Percentiles rank a stretch among this genome's conserved stretches.
These are phyloP conservation scores for Drosophila virilis DNA, from an alignment of 1,140 invertebrate species.

Conservation along the genomic window DNA sequence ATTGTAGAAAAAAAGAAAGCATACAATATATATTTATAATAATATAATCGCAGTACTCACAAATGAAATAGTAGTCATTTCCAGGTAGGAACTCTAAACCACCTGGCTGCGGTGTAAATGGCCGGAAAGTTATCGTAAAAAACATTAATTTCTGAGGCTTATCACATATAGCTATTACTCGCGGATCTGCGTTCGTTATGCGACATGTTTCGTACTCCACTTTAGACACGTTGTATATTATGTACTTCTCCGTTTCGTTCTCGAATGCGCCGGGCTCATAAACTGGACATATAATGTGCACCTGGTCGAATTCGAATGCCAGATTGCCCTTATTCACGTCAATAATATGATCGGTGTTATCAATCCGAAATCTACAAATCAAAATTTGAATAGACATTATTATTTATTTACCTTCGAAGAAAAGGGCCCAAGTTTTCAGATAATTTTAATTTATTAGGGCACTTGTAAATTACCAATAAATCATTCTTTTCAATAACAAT, in stretches of 20 bases:
- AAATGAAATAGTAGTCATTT: constrained; percentile 98
- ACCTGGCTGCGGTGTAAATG: constrained; percentile 97
- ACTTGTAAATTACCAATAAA: too few species aligned
- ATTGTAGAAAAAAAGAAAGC: constrained; percentile 23
- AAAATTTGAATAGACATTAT: not conserved
- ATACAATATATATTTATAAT: not conserved
- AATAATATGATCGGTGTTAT: constrained; percentile 98
- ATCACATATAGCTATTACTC: constrained; percentile 97
- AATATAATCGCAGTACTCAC: constrained; percentile 85
- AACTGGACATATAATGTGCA: constrained; percentile 97
- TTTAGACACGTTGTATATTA: constrained; percentile 98
- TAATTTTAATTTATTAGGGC: too few species aligned
- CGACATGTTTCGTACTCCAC: constrained; percentile 98
- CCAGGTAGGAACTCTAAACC: constrained; percentile 97
- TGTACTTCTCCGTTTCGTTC: constrained; percentile 96
- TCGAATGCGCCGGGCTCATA: constrained; percentile 94
- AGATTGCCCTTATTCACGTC: constrained; percentile 97
- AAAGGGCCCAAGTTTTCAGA: not conserved
- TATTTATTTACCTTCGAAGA: not conserved
- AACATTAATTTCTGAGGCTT: constrained; percentile 97
- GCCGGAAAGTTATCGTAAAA: constrained; percentile 98
- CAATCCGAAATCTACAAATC: constrained; percentile 95
- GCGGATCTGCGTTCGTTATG: constrained; percentile 96
- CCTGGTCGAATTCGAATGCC: constrained; percentile 97
- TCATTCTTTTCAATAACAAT: too few species aligned